These are phyloP conservation scores for Eupithecia subumbrata DNA, from an alignment of 2,888 invertebrate species.

Conservation along the genomic window DNA sequence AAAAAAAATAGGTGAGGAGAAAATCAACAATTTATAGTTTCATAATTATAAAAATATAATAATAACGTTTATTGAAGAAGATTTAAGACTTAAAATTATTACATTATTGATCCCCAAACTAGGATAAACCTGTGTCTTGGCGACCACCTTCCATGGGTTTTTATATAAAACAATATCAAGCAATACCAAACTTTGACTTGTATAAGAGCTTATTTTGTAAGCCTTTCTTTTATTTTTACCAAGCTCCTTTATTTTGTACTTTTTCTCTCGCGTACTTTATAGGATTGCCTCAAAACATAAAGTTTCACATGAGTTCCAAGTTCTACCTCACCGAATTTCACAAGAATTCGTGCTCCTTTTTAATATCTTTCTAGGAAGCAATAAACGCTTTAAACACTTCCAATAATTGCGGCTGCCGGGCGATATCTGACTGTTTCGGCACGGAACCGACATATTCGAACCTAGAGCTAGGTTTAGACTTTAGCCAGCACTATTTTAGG, in stretches of 20 bases:
- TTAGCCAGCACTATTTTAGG: not conserved
- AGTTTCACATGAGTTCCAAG: not conserved
- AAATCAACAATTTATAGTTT: too few relatives aligned
- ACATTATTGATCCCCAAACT: too few relatives aligned
- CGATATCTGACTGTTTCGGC: conserved; percentile 43
- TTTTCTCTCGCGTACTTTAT: not conserved
- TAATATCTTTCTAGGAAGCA: conserved; percentile 31
- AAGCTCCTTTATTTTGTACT: not conserved
- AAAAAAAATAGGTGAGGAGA: too few relatives aligned
- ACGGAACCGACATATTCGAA: conserved; percentile 19
- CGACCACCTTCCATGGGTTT: too few relatives aligned
- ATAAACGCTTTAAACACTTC: conserved; percentile 29
- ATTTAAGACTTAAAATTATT: too few relatives aligned
- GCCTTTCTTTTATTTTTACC: too few relatives aligned
- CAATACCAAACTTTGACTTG: too few relatives aligned
- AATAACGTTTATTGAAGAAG: too few relatives aligned
- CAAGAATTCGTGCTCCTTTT: conserved; percentile 26
- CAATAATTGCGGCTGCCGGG: conserved; percentile 37
- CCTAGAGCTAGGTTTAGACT: not conserved
- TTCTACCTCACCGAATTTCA: conserved; percentile 16
- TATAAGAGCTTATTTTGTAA: too few relatives aligned
- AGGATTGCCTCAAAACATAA: not conserved
- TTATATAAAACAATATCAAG: too few relatives aligned
- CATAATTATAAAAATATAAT: too few relatives aligned
- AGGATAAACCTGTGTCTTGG: too few relatives aligned